Evolutionary conservation across 2,113 vertebrate genomes (phyloP).

Genomic region (Sitta europaea): DNA sequence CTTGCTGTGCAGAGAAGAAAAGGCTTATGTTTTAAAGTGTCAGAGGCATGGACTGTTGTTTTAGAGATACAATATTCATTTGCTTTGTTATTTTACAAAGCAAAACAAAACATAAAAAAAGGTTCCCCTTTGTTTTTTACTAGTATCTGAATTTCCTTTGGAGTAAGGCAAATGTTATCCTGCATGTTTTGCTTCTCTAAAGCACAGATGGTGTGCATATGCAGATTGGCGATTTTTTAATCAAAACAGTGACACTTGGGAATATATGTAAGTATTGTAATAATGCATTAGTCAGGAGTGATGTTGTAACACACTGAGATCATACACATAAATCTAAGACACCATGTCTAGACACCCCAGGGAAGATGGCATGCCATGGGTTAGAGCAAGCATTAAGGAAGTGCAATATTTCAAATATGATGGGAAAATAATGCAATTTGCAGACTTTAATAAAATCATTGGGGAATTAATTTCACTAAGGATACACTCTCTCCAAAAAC

Average conservation of each 20-base stretch:
- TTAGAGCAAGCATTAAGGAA: conserved; percentile 74
- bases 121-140: conserved; percentile 57
- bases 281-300: conserved; percentile 80
- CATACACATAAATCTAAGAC: conserved; percentile 80
- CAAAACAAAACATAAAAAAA: conserved; percentile 18
- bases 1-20: neutral
- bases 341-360: conserved; percentile 79
- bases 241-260: conserved; percentile 85
- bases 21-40: conserved; percentile 18
- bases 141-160: conserved; percentile 60
- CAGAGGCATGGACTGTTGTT: neutral
- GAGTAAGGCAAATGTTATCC: conserved; percentile 71
- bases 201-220: conserved; percentile 86
- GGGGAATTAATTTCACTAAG: conserved; percentile 77
- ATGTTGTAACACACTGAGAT: conserved; percentile 84
- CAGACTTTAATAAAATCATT: conserved; percentile 78
- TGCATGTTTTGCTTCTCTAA: conserved; percentile 73
- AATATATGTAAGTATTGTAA: conserved; percentile 84
- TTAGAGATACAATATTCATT: conserved; percentile 14
- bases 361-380: conserved; percentile 76
- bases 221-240: conserved; percentile 87
- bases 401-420: conserved; percentile 77
- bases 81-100: conserved; percentile 52
- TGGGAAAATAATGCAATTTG: conserved; percentile 78
- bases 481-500: conserved; percentile 64